Evolutionary conservation across 2,113 vertebrate genomes (phyloP).

Genomic region (Aleadryas rufinucha): DNA sequence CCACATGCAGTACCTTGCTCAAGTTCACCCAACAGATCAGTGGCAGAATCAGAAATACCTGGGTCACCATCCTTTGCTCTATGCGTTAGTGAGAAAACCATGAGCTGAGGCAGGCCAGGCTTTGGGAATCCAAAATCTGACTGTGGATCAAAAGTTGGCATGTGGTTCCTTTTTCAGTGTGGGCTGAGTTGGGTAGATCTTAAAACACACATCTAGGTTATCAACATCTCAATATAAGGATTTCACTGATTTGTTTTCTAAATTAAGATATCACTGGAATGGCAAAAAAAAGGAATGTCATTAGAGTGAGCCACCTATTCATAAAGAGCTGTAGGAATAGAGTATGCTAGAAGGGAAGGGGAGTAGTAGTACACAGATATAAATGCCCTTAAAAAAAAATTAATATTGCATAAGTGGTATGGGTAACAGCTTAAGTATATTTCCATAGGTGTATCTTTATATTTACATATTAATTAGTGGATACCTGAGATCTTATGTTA

Average conservation of each 20-base stretch:
- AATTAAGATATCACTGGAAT: neutral
- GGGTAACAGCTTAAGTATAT: slow-evolving; percentile 73
- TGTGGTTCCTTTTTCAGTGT: neutral
- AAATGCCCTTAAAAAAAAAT: slow-evolving; percentile 64
- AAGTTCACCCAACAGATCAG: neutral
- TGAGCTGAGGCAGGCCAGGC: neutral
- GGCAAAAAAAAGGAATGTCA: neutral
- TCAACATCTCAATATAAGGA: neutral
- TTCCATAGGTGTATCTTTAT: slow-evolving; percentile 74
- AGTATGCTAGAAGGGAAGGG: neutral
- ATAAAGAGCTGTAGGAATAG: neutral
- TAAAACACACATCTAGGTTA: neutral
- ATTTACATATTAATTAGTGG: slow-evolving; percentile 74
- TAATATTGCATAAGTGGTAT: slow-evolving; percentile 70
- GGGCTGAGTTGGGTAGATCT: neutral
- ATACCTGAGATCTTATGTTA: slow-evolving; percentile 67
- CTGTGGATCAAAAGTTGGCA: neutral
- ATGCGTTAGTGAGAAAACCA: neutral
- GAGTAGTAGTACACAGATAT: neutral
- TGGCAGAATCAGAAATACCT: neutral
- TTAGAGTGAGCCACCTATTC: slow-evolving; percentile 13
- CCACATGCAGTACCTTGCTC: neutral
- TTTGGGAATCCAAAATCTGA: neutral
- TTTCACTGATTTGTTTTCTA: neutral
- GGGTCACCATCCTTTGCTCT: neutral